Percentiles rank a stretch among this genome's conserved stretches.
These are phyloP conservation scores for Temnopleurus reevesii DNA, from an alignment of 53 echinoderm and acorn worm genomes.

Conservation along the genomic window DNA sequence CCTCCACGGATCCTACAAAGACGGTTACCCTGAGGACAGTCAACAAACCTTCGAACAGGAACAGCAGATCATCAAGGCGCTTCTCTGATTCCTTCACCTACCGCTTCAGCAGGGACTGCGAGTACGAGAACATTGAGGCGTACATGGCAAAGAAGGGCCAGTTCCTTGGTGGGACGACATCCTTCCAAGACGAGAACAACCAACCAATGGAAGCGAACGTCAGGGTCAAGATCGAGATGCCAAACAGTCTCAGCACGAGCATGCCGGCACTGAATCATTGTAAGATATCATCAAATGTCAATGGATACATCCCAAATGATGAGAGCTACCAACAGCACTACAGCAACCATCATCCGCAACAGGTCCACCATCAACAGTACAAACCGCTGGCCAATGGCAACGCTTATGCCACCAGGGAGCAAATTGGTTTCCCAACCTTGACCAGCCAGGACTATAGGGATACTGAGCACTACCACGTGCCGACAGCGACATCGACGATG, in stretches of 20 bases:
- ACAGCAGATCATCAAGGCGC: slow-evolving; percentile 66
- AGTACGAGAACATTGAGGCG: slow-evolving; percentile 81
- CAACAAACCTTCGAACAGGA: slow-evolving; percentile 64
- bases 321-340: background rate
- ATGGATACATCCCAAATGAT: background rate
- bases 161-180: slow-evolving; percentile 72
- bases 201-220: slow-evolving; percentile 80
- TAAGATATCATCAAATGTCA: slow-evolving; percentile 57
- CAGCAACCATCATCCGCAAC: background rate
- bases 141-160: slow-evolving; percentile 69
- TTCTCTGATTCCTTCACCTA: slow-evolving; percentile 79
- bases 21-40: slow-evolving; percentile 61
- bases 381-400: slow-evolving; percentile 42
- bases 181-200: slow-evolving; percentile 72
- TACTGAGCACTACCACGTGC: slow-evolving; percentile 32
- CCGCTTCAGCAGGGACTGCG: slow-evolving; percentile 67
- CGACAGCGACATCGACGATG: background rate
- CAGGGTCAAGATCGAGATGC: slow-evolving; percentile 80
- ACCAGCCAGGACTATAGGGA: background rate
- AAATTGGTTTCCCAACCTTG: slow-evolving; percentile 12
- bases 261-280: slow-evolving; percentile 74
- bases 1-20: slow-evolving; percentile 54
- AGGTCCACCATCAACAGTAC: background rate
- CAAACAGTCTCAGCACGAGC: slow-evolving; percentile 69
- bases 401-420: slow-evolving; percentile 43